phyloP scores from a whole-genome alignment of 2,113 vertebrate species.

The Forbesichthys agassizii region DNA sequence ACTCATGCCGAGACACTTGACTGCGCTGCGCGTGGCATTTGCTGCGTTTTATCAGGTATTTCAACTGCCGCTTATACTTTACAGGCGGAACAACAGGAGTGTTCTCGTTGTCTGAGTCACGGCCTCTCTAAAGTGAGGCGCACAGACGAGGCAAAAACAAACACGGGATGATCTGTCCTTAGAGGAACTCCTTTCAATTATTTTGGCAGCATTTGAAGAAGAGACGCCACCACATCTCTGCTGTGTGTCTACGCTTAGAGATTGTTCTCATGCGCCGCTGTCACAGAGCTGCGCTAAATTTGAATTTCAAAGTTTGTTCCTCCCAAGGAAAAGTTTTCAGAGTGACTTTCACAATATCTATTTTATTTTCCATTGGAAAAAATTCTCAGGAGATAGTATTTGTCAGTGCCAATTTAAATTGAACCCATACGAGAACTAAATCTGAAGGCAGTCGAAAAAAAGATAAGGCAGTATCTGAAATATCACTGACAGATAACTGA shows the following conservation, averaged over 20 bases:
- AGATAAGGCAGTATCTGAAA: conserved; percentile 12
- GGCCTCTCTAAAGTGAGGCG: conserved; percentile 52
- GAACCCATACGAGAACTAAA: conserved; percentile 20
- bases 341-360: conserved; percentile 49
- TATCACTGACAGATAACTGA: background rate
- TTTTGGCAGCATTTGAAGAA: conserved; percentile 52
- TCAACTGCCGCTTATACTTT: conserved; percentile 48
- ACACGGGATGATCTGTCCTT: conserved; percentile 56
- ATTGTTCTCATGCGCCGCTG: conserved; percentile 33
- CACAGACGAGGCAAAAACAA: conserved; percentile 37
- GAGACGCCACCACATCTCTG: conserved; percentile 27
- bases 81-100: conserved; percentile 47
- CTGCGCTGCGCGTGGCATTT: conserved; percentile 28
- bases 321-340: conserved; percentile 50
- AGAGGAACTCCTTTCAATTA: conserved; percentile 62
- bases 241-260: conserved; percentile 34
- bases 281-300: conserved; percentile 42
- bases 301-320: conserved; percentile 60
- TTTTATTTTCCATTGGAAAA: conserved; percentile 26
- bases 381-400: conserved; percentile 40
- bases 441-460: conserved; percentile 10
- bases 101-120: conserved; percentile 43
- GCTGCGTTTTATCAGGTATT: conserved; percentile 51
- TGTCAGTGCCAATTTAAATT: conserved; percentile 49
- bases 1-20: conserved; percentile 22